phyloP scores from a whole-genome alignment of 2,888 invertebrate species.

The Lasioglossum calceatum region DNA sequence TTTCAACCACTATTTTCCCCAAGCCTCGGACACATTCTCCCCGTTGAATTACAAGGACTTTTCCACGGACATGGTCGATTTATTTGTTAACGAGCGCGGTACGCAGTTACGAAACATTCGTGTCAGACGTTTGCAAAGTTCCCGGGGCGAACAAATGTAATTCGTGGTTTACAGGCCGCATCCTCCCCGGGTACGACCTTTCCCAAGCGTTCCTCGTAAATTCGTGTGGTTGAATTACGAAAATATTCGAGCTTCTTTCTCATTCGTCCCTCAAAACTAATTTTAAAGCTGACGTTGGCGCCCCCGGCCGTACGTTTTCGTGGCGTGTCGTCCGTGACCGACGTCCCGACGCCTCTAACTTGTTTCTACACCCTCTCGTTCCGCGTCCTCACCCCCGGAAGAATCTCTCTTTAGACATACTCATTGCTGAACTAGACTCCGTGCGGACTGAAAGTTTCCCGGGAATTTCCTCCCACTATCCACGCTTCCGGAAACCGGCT shows the following conservation, averaged over 20 bases:
- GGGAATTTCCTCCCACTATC: background rate
- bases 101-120: background rate
- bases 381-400: background rate
- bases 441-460: background rate
- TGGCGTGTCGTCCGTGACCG: constrained; percentile 21
- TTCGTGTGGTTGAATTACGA: constrained; percentile 1
- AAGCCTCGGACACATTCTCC: background rate
- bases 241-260: background rate
- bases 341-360: constrained; percentile 1
- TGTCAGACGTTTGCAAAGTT: background rate
- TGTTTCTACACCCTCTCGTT: background rate
- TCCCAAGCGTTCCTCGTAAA: background rate
- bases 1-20: background rate
- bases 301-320: constrained; percentile 8
- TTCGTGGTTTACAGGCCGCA: background rate
- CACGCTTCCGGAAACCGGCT: background rate
- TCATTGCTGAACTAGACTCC: background rate
- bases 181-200: background rate
- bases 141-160: background rate
- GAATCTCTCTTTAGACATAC: constrained; percentile 4
- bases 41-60: background rate
- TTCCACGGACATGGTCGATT: background rate
- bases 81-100: background rate
- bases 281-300: constrained; percentile 25
- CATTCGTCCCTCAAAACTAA: constrained; percentile 20